These are phyloP conservation scores for Chiridota heheva DNA, from an alignment of 35 echinoderm and acorn worm species.

Conservation along the genomic window DNA sequence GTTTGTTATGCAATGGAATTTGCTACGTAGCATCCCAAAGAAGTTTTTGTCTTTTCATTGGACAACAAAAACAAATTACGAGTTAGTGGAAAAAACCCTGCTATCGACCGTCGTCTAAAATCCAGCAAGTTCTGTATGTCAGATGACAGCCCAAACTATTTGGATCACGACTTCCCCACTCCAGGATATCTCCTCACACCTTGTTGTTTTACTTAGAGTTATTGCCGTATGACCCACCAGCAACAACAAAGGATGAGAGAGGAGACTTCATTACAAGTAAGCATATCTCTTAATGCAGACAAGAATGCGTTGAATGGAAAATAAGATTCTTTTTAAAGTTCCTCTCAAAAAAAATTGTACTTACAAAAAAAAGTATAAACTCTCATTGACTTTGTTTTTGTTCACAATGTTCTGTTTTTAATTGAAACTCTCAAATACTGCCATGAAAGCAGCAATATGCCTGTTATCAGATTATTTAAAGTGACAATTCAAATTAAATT, in stretches of 20 bases:
- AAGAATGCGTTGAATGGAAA: too few relatives aligned
- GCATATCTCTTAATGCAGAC: too few relatives aligned
- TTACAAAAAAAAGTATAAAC: too few relatives aligned
- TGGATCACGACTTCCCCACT: constrained; percentile 48
- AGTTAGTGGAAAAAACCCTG: constrained; percentile 29
- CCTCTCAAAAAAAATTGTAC: too few relatives aligned
- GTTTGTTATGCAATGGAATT: constrained; percentile 22
- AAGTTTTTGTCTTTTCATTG: constrained; percentile 18
- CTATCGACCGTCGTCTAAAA: constrained; percentile 1
- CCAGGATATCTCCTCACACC: constrained; percentile 47
- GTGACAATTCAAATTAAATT: too few relatives aligned
- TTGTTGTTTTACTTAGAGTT: constrained; percentile 15
- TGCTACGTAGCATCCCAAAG: constrained; percentile 1
- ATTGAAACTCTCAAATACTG: too few relatives aligned
- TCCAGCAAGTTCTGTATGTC: constrained; percentile 12
- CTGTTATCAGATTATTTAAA: too few relatives aligned
- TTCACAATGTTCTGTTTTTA: too few relatives aligned
- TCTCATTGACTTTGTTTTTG: too few relatives aligned
- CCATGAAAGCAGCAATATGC: too few relatives aligned
- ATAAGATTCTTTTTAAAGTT: too few relatives aligned
- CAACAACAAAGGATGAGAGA: neutral
- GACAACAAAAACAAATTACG: constrained; percentile 53
- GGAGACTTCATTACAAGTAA: too few relatives aligned
- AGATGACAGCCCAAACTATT: constrained; percentile 32
- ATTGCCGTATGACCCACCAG: neutral